A percentile compares a stretch with the other conserved stretches of the same genome.
phyloP scores from a whole-genome alignment of 2,113 vertebrate species.

The Pitta sordida region DNA sequence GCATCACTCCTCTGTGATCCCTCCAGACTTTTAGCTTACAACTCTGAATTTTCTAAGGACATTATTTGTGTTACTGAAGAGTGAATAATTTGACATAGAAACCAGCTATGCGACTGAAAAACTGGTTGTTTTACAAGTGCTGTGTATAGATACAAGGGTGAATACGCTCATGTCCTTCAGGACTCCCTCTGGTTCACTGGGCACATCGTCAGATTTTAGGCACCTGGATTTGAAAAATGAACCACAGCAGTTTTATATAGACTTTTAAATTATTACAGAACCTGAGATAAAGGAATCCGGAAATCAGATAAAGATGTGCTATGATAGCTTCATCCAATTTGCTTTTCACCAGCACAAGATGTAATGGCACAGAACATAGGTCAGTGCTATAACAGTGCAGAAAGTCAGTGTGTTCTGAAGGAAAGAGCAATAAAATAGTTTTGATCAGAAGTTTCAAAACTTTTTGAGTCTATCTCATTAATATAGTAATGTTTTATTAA shows the following conservation, averaged over 20 bases:
- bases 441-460: neutral
- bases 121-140: neutral
- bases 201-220: neutral
- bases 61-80: neutral
- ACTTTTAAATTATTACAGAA: neutral
- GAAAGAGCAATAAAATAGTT: neutral
- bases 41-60: neutral
- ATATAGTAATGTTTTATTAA: neutral
- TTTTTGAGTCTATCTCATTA: neutral
- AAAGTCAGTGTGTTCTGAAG: neutral
- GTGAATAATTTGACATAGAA: neutral
- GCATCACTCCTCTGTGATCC: neutral
- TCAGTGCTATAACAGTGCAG: neutral
- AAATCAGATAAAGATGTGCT: neutral
- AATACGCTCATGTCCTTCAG: neutral
- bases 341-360: neutral
- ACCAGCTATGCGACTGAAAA: neutral
- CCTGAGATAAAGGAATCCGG: neutral
- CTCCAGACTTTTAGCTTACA: neutral
- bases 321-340: neutral
- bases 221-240: neutral
- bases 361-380: accelerated
- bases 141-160: neutral
- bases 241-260: neutral
- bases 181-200: neutral